A percentile compares a stretch with the other conserved stretches of the same genome.
Evolutionary conservation across 2,797 vertebrate genomes (phyloP).

Genomic region (Propithecus deckenii): DNA sequence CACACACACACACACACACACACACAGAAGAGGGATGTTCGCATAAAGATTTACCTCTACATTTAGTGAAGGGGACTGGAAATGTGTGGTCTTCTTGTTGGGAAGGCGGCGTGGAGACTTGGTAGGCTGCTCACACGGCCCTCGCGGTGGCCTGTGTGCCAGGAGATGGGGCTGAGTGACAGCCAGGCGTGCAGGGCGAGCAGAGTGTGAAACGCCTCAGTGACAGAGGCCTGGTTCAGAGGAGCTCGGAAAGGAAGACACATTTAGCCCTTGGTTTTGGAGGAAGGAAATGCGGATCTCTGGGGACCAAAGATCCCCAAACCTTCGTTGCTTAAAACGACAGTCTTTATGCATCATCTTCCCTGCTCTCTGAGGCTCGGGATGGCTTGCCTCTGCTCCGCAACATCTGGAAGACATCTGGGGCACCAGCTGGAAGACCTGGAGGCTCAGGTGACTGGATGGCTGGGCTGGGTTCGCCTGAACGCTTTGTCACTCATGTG

Average conservation of each 20-base stretch:
- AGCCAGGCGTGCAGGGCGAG: background rate
- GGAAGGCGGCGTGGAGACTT: background rate
- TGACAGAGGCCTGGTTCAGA: background rate
- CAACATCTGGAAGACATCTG: fast-evolving
- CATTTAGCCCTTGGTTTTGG: background rate
- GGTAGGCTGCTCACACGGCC: background rate
- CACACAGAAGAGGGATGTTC: background rate
- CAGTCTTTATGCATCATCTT: fast-evolving
- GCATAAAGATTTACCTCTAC: background rate
- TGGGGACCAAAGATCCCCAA: background rate
- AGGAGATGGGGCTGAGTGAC: background rate
- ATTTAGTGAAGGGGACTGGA: background rate
- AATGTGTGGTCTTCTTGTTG: fast-evolving
- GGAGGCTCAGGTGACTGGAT: background rate
- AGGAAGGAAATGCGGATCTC: background rate
- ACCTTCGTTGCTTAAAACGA: background rate
- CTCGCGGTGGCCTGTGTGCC: background rate
- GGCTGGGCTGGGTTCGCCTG: background rate
- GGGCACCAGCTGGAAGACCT: background rate
- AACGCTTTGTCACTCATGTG: background rate
- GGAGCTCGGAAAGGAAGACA: background rate
- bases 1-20: background rate
- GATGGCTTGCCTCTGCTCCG: background rate
- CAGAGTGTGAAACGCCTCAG: background rate
- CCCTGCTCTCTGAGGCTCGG: background rate